Evolutionary conservation across 2,113 vertebrate genomes (phyloP), one percentile per base, ranked within the genome.

Genomic region (Cryptotis parvus): DNA sequence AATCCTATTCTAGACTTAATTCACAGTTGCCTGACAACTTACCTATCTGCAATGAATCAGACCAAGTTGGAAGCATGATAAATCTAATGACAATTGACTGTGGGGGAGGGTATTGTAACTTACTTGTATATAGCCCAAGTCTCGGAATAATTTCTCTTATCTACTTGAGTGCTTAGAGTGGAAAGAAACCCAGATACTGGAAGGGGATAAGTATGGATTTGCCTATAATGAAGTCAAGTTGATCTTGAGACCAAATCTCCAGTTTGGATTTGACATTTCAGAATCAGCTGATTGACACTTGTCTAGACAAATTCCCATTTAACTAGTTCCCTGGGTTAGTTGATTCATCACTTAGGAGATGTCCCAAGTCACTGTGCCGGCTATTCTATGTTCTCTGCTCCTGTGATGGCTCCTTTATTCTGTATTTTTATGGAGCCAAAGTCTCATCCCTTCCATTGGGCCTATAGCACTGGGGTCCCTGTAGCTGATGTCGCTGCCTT

Each of bases 71-170:
- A 81, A 84, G 63, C 77, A 79, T 75, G 89, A 89, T 69, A 89
- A 79, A 85, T 87, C 82, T 86, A 89, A 93, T 94, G 91, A 43
- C 79, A 78, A 78, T 66, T 58, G 85, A 63, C 72, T 72, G 35
- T 69, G 24, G 52, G 63, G 27, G 49, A 37, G 9, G 63, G 5
- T 65, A 83, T 83, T 79, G 45, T 15, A 22, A 37, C 11, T 66
- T 22, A 75, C 93, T 75, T 89, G 68, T 77, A 79, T 75, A 87
- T 66, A 70, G 65, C 75, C 26, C 3, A 27, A 55, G 9, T 82
- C 41, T 75, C 3, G 37, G 33, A 77, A 89, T 83, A 41, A 10
- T 89, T 81, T 81, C 65, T 26, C 18, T 82, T 81, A 72, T 26
- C 18, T 82, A 43, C 14, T 68, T 61, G 52, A 66, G 7, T 49